Percentiles rank a stretch among this genome's conserved stretches.
phyloP scores from a whole-genome alignment of 2,113 vertebrate genomes.

The Puntigrus tetrazona region DNA sequence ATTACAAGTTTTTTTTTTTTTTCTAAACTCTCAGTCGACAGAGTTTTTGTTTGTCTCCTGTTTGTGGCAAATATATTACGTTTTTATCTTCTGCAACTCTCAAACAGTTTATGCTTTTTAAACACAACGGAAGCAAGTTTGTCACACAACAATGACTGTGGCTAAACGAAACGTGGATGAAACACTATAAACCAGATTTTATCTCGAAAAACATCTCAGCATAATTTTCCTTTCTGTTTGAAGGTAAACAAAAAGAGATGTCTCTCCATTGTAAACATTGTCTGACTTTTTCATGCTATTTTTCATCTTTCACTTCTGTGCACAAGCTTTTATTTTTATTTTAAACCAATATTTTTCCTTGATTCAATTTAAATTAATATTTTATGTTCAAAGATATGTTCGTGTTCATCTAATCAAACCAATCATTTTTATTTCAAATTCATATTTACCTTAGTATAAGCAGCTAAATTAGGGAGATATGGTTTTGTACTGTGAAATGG shows the following conservation, averaged over 20 bases:
- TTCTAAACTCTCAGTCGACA: neutral
- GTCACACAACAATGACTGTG: slow-evolving; percentile 16
- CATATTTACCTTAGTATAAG: too few relatives aligned
- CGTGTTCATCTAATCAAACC: too few relatives aligned
- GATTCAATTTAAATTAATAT: neutral
- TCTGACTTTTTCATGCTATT: neutral
- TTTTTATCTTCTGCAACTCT: neutral
- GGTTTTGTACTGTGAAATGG: neutral
- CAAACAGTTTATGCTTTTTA: slow-evolving; percentile 10
- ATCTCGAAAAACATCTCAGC: neutral
- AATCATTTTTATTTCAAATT: too few relatives aligned
- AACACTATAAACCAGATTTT: neutral
- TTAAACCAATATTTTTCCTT: neutral
- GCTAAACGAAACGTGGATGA: neutral
- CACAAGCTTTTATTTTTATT: neutral
- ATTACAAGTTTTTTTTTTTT: neutral
- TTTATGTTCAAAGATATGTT: too few relatives aligned
- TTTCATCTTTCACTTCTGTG: neutral
- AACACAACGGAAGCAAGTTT: neutral
- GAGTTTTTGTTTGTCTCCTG: slow-evolving; percentile 12
- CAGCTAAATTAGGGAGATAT: too few relatives aligned
- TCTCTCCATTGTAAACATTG: neutral
- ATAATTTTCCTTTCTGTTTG: neutral
- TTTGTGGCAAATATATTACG: slow-evolving; percentile 3
- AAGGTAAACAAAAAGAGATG: neutral